These are phyloP conservation scores for Toxostoma redivivum DNA, from an alignment of 2,113 vertebrate species.

Conservation along the genomic window DNA sequence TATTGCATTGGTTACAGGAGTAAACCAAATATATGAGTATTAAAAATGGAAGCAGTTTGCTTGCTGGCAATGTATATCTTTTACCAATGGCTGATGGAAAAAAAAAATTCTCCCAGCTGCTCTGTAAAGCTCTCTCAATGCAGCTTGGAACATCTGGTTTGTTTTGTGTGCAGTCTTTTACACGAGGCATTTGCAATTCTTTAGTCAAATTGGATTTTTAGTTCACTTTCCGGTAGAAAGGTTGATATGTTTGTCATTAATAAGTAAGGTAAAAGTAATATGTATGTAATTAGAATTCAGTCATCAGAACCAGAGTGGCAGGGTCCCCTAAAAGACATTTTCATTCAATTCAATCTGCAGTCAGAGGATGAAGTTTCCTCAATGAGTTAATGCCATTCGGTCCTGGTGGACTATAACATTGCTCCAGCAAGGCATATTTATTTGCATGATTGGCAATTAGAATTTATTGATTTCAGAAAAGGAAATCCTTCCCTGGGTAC, in stretches of 20 bases:
- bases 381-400: background rate
- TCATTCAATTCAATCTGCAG: slow-evolving; percentile 5
- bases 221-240: slow-evolving; percentile 65
- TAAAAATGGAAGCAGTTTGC: slow-evolving; percentile 62
- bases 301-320: background rate
- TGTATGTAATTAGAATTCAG: slow-evolving; percentile 23
- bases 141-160: slow-evolving; percentile 78
- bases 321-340: slow-evolving; percentile 3
- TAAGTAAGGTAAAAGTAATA: slow-evolving; percentile 31
- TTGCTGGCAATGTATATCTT: slow-evolving; percentile 52
- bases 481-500: slow-evolving; percentile 57
- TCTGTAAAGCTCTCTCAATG: slow-evolving; percentile 62
- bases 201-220: slow-evolving; percentile 80
- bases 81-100: slow-evolving; percentile 64
- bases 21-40: slow-evolving; percentile 69
- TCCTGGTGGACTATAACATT: slow-evolving; percentile 48
- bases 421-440: slow-evolving; percentile 53
- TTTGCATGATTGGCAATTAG: slow-evolving; percentile 66
- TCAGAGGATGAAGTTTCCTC: slow-evolving; percentile 36
- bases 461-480: slow-evolving; percentile 65
- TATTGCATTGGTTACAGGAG: slow-evolving; percentile 58
- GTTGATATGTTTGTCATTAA: slow-evolving; percentile 54
- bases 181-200: slow-evolving; percentile 59
- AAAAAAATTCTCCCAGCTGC: slow-evolving; percentile 66
- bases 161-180: slow-evolving; percentile 62